Base-by-base conservation (phyloP, 1,140 invertebrate species). In the Lasaia peninsularis region DNA sequence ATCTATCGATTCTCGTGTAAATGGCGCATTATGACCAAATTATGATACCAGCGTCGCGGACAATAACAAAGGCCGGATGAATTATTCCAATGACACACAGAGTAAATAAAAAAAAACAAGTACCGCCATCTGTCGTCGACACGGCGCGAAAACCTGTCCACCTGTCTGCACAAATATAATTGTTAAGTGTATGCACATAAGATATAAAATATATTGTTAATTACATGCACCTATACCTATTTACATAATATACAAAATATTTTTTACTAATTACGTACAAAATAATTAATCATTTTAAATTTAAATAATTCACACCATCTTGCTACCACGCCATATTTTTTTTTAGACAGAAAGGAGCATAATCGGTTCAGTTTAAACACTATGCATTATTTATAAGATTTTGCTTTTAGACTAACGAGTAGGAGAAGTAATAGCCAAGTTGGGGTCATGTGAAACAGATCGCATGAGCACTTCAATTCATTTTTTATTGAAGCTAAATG, bases 101-200 rank as follows among this genome's bases (percentile, higher is more conserved):
- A 53, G 53, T 53, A 54, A 50, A 56, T 60, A 58, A 65, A 73
- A 74, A 68, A 64, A 69, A 63, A 67, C 65, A 62, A 64, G 63
- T 87, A 87, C 81, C 81, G 75, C 75, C 62, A 67, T 83, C 79
- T 53, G 63, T 60, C 53, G 80, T 71, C 20, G 82, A 64, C 33
- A 84, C 78, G 21, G 80, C 65, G 54, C 64, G 72, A 69, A 87
- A 84, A 53, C 82, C 79, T 65, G 79, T 67, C 84, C 84, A 80
- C 69, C 63, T 63, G 64, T 74, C 82, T 84, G 85, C 78, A 81
- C 66, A 86, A 73, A 80, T 78, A 78, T 73, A 74, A 71, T 73
- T 18, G 21, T 76, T 77, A 78, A 63, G 52, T 56, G 53, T 58
- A 56, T 54, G 24, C 51, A 48, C 24, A 32, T 35, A 63, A 52